phyloP scores from a whole-genome alignment of 2,113 vertebrate species.

The Rhadina sibilatrix region DNA sequence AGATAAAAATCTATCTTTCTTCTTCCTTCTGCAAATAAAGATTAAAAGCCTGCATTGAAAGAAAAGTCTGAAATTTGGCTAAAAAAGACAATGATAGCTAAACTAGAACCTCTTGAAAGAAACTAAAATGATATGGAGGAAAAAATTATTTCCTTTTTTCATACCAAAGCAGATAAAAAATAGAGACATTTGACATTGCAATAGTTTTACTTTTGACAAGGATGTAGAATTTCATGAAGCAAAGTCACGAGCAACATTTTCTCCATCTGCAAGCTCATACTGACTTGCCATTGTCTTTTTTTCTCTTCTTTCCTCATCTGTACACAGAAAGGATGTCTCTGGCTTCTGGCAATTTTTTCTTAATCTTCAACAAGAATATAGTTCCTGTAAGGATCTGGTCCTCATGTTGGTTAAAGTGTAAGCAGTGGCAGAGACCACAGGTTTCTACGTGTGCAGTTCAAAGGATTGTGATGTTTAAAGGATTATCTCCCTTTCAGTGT shows the following conservation, averaged over 20 bases:
- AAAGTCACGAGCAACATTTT: background rate
- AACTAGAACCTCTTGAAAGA: background rate
- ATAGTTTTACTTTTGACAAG: background rate
- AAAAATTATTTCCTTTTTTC: background rate
- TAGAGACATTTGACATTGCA: background rate
- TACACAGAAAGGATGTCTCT: background rate
- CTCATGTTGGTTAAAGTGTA: background rate
- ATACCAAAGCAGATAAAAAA: background rate
- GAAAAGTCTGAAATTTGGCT: background rate
- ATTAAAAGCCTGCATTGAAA: background rate
- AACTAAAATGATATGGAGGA: background rate
- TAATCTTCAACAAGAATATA: background rate
- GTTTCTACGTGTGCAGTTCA: background rate
- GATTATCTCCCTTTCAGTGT: background rate
- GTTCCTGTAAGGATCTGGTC: background rate
- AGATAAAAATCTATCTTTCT: background rate
- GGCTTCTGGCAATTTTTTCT: background rate
- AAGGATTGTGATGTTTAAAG: background rate
- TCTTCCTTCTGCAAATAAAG: background rate
- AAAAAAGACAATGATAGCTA: background rate
- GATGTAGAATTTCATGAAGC: background rate
- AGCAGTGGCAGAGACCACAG: background rate
- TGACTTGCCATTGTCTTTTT: background rate
- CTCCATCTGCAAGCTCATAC: background rate
- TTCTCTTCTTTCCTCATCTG: background rate